phyloP scores from a whole-genome alignment of 2,888 invertebrate species.

The Drosophila paranaensis region DNA sequence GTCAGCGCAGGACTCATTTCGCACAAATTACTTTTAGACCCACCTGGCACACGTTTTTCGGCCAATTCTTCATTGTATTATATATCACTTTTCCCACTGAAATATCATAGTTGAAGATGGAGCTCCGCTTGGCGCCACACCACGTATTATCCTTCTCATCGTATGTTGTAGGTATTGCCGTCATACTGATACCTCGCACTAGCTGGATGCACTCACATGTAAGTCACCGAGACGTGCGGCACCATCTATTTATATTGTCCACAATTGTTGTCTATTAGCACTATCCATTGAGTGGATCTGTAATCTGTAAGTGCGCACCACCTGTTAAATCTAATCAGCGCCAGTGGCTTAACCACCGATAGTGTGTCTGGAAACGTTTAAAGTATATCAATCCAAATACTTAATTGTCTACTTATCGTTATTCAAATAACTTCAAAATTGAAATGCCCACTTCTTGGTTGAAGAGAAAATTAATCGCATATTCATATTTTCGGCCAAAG shows the following conservation, averaged over 20 bases:
- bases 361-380: conserved; percentile 10
- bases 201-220: conserved; percentile 14
- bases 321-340: conserved; percentile 55
- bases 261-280: conserved; percentile 15
- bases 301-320: conserved; percentile 43
- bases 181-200: conserved; percentile 39
- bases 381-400: conserved; percentile 11
- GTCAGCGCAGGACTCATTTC: too few species aligned
- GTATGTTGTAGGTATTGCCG: conserved; percentile 54
- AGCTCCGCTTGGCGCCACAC: conserved; percentile 57
- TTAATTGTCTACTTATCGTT: conserved; percentile 2
- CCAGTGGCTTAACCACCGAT: conserved; percentile 24
- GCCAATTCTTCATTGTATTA: conserved; percentile 70
- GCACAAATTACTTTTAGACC: neutral
- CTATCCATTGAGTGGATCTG: conserved; percentile 53
- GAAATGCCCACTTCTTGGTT: neutral
- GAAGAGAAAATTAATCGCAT: neutral
- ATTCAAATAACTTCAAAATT: conserved; percentile 1
- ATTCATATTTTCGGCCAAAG: neutral
- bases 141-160: conserved; percentile 64
- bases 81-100: conserved; percentile 65
- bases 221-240: neutral
- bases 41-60: conserved; percentile 71
- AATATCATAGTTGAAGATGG: conserved; percentile 60
- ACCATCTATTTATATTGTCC: conserved; percentile 55